A percentile compares a stretch with the other conserved stretches of the same genome.
Evolutionary conservation across 2,113 vertebrate species (phyloP).

Genomic region (Serilophus lunatus): DNA sequence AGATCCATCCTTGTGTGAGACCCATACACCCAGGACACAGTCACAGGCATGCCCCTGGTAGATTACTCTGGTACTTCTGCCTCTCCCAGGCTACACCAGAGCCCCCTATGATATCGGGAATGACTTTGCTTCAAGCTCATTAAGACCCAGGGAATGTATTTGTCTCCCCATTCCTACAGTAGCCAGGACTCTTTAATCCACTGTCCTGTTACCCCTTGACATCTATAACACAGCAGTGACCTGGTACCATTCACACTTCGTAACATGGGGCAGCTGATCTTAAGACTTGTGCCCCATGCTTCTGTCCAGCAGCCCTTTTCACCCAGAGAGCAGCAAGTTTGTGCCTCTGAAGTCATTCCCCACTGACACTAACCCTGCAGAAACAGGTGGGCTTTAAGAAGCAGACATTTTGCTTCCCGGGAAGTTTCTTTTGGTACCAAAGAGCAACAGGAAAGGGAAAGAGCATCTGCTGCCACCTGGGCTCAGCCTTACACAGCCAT

Average conservation of each 20-base stretch:
- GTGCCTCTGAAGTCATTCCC: neutral
- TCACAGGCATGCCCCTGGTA: fast-evolving
- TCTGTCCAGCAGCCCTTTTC: neutral
- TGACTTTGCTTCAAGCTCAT: neutral
- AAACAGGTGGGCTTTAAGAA: neutral
- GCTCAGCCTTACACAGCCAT: neutral
- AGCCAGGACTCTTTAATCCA: neutral
- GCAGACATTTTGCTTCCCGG: neutral
- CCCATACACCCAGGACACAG: neutral
- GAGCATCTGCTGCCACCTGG: neutral
- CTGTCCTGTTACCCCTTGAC: neutral
- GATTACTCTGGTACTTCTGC: neutral
- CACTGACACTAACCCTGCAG: neutral
- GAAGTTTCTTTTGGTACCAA: neutral
- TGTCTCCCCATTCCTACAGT: neutral
- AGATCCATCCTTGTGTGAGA: neutral
- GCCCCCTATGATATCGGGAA: neutral
- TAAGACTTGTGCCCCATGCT: neutral
- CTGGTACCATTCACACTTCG: neutral
- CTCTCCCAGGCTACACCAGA: neutral
- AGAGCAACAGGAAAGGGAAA: neutral
- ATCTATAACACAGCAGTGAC: fast-evolving
- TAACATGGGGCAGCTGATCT: neutral
- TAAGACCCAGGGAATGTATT: neutral
- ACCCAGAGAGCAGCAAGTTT: neutral